phyloP scores from a whole-genome alignment of 2,113 vertebrate species.

The Gasterosteus nipponicus region DNA sequence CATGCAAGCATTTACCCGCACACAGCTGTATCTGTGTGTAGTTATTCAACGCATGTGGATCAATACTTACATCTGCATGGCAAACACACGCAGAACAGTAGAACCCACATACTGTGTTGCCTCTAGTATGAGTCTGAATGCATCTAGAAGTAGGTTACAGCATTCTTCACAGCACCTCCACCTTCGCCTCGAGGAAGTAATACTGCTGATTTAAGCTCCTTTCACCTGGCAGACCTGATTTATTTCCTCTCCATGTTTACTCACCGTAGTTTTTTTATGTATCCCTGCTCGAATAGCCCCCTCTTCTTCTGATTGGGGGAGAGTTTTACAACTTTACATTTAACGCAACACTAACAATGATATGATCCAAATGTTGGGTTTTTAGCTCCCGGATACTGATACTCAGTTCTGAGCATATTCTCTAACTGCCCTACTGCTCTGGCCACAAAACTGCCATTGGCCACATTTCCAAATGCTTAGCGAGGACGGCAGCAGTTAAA shows the following conservation, averaged over 20 bases:
- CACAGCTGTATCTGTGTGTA: neutral
- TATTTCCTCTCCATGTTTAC: conserved; percentile 37
- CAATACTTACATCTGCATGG: neutral
- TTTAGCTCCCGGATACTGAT: conserved; percentile 25
- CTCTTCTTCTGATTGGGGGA: neutral
- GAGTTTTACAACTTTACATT: conserved; percentile 49
- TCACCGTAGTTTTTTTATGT: neutral
- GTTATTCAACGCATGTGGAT: neutral
- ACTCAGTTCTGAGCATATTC: conserved; percentile 33
- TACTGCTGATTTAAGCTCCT: conserved; percentile 74
- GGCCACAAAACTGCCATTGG: conserved; percentile 37
- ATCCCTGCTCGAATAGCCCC: neutral
- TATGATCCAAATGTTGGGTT: conserved; percentile 36
- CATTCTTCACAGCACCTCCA: conserved; percentile 47
- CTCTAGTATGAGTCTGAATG: conserved; percentile 21
- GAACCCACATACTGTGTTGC: neutral
- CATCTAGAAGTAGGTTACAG: conserved; percentile 53
- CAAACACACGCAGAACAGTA: conserved; percentile 27
- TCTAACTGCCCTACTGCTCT: neutral
- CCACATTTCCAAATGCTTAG: conserved; percentile 37
- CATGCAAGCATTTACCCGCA: neutral
- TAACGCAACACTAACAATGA: conserved; percentile 38
- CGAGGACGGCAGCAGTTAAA: conserved; percentile 27
- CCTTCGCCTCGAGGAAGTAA: conserved; percentile 44
- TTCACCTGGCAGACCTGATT: conserved; percentile 71